Percentiles rank a stretch among this genome's conserved stretches.
Conservation (phyloP, 2,888 invertebrate species). For the Petrolisthes manimaculis region DNA sequence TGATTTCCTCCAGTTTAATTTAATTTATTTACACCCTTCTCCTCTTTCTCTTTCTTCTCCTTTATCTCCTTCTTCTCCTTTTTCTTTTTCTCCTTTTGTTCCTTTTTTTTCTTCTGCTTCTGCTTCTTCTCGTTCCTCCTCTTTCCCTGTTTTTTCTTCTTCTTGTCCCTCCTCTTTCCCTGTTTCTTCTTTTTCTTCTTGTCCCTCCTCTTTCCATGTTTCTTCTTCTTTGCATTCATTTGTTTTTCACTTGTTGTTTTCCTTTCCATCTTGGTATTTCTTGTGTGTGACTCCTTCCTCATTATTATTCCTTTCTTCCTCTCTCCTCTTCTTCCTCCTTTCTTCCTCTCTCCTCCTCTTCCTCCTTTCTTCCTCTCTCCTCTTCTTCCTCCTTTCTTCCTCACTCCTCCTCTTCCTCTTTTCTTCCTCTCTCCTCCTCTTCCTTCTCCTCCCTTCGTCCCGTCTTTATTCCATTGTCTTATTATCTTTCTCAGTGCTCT, state of each 20-base stretch:
- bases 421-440: background rate
- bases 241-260: background rate
- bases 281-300: background rate
- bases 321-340: background rate
- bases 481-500: background rate
- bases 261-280: background rate
- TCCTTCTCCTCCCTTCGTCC: background rate
- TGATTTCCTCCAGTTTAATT: too few relatives aligned
- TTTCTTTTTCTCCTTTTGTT: background rate
- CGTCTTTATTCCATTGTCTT: background rate
- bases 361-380: background rate
- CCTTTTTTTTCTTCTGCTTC: background rate
- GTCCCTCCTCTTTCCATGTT: background rate
- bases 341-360: constrained; percentile 1
- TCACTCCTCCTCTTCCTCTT: background rate
- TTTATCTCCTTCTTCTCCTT: background rate
- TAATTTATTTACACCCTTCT: too few relatives aligned
- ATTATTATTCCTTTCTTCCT: background rate
- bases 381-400: background rate
- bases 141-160: background rate
- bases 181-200: background rate
- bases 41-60: too few relatives aligned
- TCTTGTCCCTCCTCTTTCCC: background rate
- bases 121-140: background rate
- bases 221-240: constrained; percentile 2